Evolutionary conservation across 2,888 invertebrate species (phyloP).

Genomic region (Aspidiotus destructor): DNA sequence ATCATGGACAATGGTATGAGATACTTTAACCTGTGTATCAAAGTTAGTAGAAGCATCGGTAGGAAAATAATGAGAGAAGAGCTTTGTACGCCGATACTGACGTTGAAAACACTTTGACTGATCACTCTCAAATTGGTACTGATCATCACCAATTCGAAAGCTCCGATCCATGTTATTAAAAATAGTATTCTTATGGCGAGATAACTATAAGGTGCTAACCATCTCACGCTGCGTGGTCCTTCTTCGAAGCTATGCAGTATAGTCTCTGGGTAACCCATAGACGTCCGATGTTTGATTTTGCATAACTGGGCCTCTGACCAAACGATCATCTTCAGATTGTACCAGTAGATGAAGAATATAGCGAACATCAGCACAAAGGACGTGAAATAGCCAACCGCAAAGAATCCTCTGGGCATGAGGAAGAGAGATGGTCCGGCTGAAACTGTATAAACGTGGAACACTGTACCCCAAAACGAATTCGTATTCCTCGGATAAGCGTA

Average conservation of each 20-base stretch:
- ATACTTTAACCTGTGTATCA: conserved; percentile 70
- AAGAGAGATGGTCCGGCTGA: neutral
- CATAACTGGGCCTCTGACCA: conserved; percentile 11
- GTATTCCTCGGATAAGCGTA: neutral
- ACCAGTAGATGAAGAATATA: conserved; percentile 7
- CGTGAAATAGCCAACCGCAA: neutral
- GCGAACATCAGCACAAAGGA: neutral
- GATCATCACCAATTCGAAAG: conserved; percentile 18
- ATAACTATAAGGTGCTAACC: conserved; percentile 9
- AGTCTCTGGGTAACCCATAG: conserved; percentile 17
- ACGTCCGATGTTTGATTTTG: conserved; percentile 9
- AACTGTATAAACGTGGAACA: neutral
- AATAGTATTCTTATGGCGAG: neutral
- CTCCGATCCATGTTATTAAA: conserved; percentile 10
- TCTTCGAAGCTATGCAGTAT: conserved; percentile 4
- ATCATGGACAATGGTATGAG: conserved; percentile 81
- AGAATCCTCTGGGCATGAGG: neutral
- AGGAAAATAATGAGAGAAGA: conserved; percentile 39
- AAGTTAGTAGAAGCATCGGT: conserved; percentile 63
- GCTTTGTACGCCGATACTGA: conserved; percentile 32
- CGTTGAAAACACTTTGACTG: neutral
- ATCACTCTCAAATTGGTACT: neutral
- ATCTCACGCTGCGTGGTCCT: conserved; percentile 8
- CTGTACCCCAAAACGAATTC: neutral
- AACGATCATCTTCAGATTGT: conserved; percentile 11